Base-by-base conservation (phyloP, 1,140 invertebrate species). In the Ladona fulva region DNA sequence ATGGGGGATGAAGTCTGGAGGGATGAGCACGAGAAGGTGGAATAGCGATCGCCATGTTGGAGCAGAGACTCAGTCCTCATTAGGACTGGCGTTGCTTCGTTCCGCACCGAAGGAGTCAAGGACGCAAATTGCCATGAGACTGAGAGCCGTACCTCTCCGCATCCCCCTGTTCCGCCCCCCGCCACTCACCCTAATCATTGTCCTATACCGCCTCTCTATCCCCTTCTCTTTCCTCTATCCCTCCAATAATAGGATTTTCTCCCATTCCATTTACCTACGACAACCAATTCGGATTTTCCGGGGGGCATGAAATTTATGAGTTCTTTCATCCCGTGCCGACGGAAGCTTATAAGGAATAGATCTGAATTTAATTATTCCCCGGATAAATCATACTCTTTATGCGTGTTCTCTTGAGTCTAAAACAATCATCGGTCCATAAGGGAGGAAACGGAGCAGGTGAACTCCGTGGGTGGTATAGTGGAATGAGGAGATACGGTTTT, bases 91-190 rank as follows among this genome's bases (percentile, higher is more conserved):
- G 52, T 66, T 66, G 52, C 52, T 66, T 66, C 52, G 52, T 66
- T 66, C 52, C 52, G 52, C 52, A 66, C 52, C 52, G 52, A 12
- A 66, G 52, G 52, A 66, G 52, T 66, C n/a, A 22, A 66, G 52
- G 52, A 66, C 52, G 52, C 52, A 66, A 66, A 66, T 66, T 66
- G 52, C 52, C 52, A 66, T 66, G 52, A 66, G 52, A 66, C 52
- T 66, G 14, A 66, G 52, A 66, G 52, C 52, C 52, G 44, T 52
- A 52, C 44, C 44, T 52, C 44, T 52, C 19, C 10, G 44, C 44
- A 11, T 19, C 10, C 10, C 10, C 10, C 19, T 19, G 10, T 19
- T 52, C 44, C 44, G 3, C 52, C 52, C n/a, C 52, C 52, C 52
- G 52, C 52, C 44, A 52, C 44, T 52, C 44, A 52, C 10, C 52